Base-by-base conservation (phyloP, 1,140 invertebrate genomes). In the Hyles vespertilio region DNA sequence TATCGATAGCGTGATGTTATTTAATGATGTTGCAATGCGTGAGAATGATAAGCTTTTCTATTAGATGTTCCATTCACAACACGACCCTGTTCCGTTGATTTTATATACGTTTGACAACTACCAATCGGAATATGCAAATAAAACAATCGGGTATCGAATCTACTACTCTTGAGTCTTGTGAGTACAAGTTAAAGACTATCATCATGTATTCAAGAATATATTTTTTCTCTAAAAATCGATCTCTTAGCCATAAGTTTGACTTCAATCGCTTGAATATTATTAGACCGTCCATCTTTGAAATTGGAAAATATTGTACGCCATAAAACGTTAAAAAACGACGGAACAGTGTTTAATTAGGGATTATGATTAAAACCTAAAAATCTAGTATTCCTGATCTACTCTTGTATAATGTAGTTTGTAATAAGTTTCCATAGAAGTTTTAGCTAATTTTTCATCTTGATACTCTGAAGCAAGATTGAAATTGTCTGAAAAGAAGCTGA, bases 371-470 rank as follows among this genome's bases (percentile, higher is more conserved):
- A 67, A 75, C 69, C 67, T 77, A 71, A 76, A 76, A 74, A 70
- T 69, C 63, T 84, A 85, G 78, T 81, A 78, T 67, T 81, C 67
- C 76, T 75, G 72, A 79, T 77, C 76, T 79, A 81, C 70, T 79
- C 73, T 79, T 84, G 75, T 84, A 82, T 77, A 71, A 69, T 73
- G 74, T 87, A 87, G 80, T 77, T 67, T 79, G 70, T 69, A 46
- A 52, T 81, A 83, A 77, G 77, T 76, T 74, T 77, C 63, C 64
- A 63, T 77, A 84, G 75, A 73, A 65, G 65, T 75, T 84, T 72
- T 77, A 82, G 76, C 64, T 56, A 73, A 75, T 73, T 70, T 76
- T 77, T 75, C 72, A 72, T 82, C 71, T 81, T 76, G 75, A 72
- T 70, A 63, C 61, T 67, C 62, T 65, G 56, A 69, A 62, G 63